These are phyloP conservation scores for Drosophila parabipectinata DNA, from an alignment of 1,140 invertebrate genomes.

Conservation along the genomic window DNA sequence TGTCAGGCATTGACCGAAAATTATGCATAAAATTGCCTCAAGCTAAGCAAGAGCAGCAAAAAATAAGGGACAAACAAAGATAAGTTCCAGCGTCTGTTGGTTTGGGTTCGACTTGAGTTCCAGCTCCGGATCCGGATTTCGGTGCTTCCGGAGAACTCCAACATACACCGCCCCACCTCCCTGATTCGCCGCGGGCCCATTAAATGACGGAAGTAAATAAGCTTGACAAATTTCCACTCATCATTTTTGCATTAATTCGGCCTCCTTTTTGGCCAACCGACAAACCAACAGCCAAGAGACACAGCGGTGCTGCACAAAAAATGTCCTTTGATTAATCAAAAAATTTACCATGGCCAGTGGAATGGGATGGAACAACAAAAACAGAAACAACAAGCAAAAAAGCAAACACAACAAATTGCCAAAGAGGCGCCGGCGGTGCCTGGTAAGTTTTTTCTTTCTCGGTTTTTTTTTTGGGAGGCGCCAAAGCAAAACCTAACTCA, in stretches of 20 bases:
- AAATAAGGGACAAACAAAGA: conserved; percentile 64
- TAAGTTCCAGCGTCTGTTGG: conserved; percentile 58
- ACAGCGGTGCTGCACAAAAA: conserved; percentile 55
- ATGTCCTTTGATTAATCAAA: conserved; percentile 84
- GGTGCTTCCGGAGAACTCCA: not conserved
- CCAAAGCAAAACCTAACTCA: conserved; percentile 45
- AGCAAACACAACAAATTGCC: conserved; percentile 77
- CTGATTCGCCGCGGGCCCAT: conserved; percentile 69
- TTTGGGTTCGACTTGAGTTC: conserved; percentile 14
- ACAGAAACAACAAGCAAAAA: conserved; percentile 25
- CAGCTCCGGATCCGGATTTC: conserved; percentile 19
- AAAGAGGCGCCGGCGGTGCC: conserved; percentile 69
- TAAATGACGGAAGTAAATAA: conserved; percentile 83
- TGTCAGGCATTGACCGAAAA: conserved; percentile 57
- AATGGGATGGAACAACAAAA: conserved; percentile 31
- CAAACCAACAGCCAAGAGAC: conserved; percentile 49
- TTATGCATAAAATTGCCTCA: conserved; percentile 75
- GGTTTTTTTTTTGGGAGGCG: conserved; percentile 46
- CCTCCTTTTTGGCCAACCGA: conserved; percentile 64
- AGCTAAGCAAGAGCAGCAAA: conserved; percentile 21
- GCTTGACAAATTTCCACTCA: conserved; percentile 84
- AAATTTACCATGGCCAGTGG: conserved; percentile 62
- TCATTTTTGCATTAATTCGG: conserved; percentile 84
- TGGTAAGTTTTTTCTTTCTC: conserved; percentile 19
- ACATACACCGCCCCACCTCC: conserved; percentile 12